phyloP scores from a whole-genome alignment of 1,140 invertebrate genomes.

The Magallana gigas region DNA sequence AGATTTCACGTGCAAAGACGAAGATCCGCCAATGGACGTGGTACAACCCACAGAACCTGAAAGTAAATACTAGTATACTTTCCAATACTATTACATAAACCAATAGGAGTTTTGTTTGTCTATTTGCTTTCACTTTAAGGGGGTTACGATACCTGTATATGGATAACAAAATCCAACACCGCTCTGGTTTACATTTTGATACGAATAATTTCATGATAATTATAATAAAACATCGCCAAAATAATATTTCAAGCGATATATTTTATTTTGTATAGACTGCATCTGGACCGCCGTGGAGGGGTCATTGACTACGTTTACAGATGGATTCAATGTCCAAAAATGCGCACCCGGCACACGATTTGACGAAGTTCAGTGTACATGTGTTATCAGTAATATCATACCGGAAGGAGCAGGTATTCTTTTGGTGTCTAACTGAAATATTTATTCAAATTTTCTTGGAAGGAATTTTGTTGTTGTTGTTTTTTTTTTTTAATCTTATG shows the following conservation, averaged over 20 bases:
- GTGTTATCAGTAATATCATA: background rate
- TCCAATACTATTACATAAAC: too few relatives aligned
- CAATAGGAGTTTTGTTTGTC: too few relatives aligned
- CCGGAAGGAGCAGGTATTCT: constrained; percentile 18
- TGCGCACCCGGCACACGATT: constrained; percentile 33
- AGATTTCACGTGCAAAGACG: constrained; percentile 1
- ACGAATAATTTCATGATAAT: too few relatives aligned
- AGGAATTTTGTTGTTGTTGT: too few relatives aligned
- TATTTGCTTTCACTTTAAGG: too few relatives aligned
- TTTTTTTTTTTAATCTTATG: too few relatives aligned
- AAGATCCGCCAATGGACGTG: background rate
- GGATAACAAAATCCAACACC: too few relatives aligned
- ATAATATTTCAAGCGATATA: background rate
- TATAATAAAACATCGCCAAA: background rate
- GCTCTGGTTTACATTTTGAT: too few relatives aligned
- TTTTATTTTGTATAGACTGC: background rate
- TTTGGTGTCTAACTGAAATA: background rate
- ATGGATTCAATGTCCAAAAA: background rate
- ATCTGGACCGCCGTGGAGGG: constrained; percentile 3
- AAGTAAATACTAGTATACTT: background rate
- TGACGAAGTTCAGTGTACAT: constrained; percentile 34
- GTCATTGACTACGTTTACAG: background rate
- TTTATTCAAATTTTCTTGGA: background rate
- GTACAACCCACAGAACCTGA: background rate
- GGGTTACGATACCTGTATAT: too few relatives aligned